phyloP scores from a whole-genome alignment of 2,888 invertebrate genomes.

The Conomelus anceps region DNA sequence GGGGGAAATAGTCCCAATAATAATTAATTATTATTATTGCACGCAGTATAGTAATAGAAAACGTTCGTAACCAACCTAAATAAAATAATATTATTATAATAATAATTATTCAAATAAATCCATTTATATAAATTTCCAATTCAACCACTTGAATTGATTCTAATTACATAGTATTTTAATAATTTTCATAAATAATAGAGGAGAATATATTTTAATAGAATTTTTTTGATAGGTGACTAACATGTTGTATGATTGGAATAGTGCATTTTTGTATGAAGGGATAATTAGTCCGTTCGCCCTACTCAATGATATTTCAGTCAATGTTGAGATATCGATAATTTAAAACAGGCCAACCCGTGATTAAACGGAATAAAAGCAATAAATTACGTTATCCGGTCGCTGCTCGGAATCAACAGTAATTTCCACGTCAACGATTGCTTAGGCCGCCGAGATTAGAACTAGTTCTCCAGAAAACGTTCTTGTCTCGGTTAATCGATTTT shows the following conservation, averaged over 20 bases:
- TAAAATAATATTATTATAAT: too few species aligned
- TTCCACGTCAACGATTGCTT: not conserved
- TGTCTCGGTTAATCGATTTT: not conserved
- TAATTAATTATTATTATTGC: too few species aligned
- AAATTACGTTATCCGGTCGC: not conserved
- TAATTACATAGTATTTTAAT: too few species aligned
- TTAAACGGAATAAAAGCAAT: not conserved
- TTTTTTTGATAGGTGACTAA: not conserved
- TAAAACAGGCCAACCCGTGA: not conserved
- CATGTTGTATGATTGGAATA: not conserved
- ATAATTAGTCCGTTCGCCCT: not conserved
- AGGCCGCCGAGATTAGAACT: not conserved
- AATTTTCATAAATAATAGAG: too few species aligned
- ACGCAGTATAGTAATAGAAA: too few species aligned
- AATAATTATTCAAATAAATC: too few species aligned
- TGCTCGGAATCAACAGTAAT: not conserved
- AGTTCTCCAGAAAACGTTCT: not conserved
- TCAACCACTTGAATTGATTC: too few species aligned
- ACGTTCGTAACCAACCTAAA: too few species aligned
- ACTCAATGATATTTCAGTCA: not conserved
- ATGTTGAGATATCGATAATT: not conserved
- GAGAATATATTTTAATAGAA: too few species aligned
- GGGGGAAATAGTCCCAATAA: too few species aligned
- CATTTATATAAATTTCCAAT: too few species aligned
- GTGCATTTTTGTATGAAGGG: not conserved